phyloP scores from a whole-genome alignment of 2,888 invertebrate species.

The Dendrolimus pini region DNA sequence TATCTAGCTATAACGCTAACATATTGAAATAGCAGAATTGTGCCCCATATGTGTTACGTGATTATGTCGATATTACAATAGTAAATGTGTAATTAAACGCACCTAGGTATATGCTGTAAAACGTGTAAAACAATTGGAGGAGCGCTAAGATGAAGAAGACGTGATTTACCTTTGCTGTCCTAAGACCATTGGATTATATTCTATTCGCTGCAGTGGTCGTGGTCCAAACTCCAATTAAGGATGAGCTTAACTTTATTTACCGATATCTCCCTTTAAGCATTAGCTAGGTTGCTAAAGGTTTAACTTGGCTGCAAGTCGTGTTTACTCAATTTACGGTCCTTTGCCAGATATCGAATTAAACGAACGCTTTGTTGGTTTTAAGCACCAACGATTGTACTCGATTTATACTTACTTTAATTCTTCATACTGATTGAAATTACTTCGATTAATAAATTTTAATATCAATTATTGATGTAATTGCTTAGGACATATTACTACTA shows the following conservation, averaged over 20 bases:
- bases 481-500: too few relatives aligned
- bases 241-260: constrained; percentile 29
- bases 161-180: constrained; percentile 6
- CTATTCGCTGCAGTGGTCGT: constrained; percentile 12
- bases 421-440: too few relatives aligned
- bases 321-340: constrained; percentile 11
- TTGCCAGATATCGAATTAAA: constrained; percentile 3
- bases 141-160: too few relatives aligned
- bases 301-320: constrained; percentile 14
- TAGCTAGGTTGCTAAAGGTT: constrained; percentile 12
- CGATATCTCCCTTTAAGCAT: constrained; percentile 23
- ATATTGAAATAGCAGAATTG: too few relatives aligned
- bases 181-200: constrained; percentile 12
- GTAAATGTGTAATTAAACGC: too few relatives aligned
- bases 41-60: too few relatives aligned
- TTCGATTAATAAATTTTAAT: too few relatives aligned
- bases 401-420: not conserved
- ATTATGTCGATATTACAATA: too few relatives aligned
- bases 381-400: not conserved
- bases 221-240: constrained; percentile 30
- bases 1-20: too few relatives aligned
- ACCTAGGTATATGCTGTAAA: too few relatives aligned
- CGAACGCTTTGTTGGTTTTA: not conserved
- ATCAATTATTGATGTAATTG: too few relatives aligned
- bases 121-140: too few relatives aligned